Evolutionary conservation across 1,140 invertebrate genomes (phyloP).

Genomic region (Lithobius niger): DNA sequence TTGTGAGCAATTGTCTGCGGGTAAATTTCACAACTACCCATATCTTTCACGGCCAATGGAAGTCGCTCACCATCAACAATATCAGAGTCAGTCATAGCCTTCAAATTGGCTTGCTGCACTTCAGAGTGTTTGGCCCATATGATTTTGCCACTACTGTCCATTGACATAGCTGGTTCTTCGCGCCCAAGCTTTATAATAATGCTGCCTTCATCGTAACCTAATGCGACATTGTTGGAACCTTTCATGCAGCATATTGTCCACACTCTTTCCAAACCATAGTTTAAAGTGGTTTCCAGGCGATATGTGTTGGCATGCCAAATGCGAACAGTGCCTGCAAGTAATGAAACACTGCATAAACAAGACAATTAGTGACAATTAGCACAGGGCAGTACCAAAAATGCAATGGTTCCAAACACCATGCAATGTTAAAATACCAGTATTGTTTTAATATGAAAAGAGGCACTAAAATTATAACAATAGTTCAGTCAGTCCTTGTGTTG

Average conservation of each 20-base stretch:
- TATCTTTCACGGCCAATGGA: conserved; percentile 88
- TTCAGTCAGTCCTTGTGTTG: too few relatives aligned
- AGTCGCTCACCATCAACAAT: conserved; percentile 85
- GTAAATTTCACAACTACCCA: conserved; percentile 99
- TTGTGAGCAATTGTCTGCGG: conserved; percentile 97
- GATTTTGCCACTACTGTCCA: conserved; percentile 97
- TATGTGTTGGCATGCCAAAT: conserved; percentile 99
- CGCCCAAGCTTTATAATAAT: conserved; percentile 94
- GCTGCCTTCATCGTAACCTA: conserved; percentile 97
- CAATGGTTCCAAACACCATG: too few relatives aligned
- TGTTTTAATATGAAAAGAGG: too few relatives aligned
- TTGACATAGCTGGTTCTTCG: conserved; percentile 97
- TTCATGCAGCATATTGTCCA: conserved; percentile 94
- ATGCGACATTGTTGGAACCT: conserved; percentile 91
- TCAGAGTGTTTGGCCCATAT: conserved; percentile 97
- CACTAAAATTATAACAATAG: too few relatives aligned
- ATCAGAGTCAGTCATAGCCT: conserved; percentile 52
- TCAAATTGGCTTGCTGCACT: conserved; percentile 94
- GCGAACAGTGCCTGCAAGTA: conserved; percentile 56
- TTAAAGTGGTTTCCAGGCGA: conserved; percentile 85
- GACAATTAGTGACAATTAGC: neutral
- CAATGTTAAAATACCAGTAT: too few relatives aligned
- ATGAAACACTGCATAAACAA: conserved; percentile 3
- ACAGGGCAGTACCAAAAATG: neutral
- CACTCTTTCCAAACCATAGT: conserved; percentile 95